Base-by-base conservation (phyloP, 2,888 invertebrate species). In the Allolobophora icterica region DNA sequence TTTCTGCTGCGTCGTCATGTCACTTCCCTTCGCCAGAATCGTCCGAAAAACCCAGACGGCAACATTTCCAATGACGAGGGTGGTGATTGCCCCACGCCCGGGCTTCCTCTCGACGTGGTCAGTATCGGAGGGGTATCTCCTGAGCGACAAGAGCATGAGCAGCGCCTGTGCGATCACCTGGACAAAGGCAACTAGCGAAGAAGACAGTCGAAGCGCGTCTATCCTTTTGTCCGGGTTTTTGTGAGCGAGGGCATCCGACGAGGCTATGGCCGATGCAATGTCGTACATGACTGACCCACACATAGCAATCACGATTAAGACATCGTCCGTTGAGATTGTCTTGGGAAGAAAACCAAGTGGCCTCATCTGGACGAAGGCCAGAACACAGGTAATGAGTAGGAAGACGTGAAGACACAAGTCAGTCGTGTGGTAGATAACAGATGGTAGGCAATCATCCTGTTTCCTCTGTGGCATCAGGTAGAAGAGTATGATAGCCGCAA, bases 271-370 rank as follows among this genome's bases (percentile, higher is more conserved):
- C 35, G 11, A 5, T 24, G 87, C 71, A 90, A 94, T 93, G 84
- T 95, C 92, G 92, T 94, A 95, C 92, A 97, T 97, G 96, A 98
- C 98, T 91, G 98, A 96, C 91, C 99, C 99, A 94, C 98, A 98
- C 42, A 98, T 98, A 84, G 98, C 98, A 84, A 99, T 97, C 94
- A 98, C 97, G 90, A 99, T 96, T 92, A 99, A 96, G 94, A 98
- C 98, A 95, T 98, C 94, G 92, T 95, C 95, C 34, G 95, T 91
- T 24, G 91, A 89, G 40, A 90, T 91, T 33, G 89, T 89, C 71
- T 91, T 92, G n/a, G 92, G 90, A 45, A 89, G 89, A 84, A 90
- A 91, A 19, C 90, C 91, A 84, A 95, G 93, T 38, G 90, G 91
- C 35, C 42, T 89, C 33, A 91, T 91, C 40, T 89, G 71, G 92